Evolutionary conservation across 1,140 invertebrate species (phyloP).

Genomic region (Hypothenemus hampei): DNA sequence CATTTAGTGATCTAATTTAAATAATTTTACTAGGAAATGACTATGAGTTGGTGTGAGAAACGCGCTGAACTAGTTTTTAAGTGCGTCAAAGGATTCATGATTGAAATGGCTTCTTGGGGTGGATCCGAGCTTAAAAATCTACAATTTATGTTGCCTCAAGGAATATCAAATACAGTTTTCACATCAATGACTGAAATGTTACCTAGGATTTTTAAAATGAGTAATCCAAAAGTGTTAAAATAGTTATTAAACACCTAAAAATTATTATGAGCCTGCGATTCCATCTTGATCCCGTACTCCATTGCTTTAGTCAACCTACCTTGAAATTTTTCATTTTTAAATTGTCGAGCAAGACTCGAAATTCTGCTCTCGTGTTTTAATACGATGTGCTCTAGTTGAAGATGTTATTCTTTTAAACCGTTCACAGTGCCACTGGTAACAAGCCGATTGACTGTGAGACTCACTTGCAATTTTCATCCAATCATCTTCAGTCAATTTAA

Average conservation of each 20-base stretch:
- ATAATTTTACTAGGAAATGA: conserved; percentile 73
- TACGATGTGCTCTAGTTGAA: too few relatives aligned
- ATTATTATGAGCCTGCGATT: too few relatives aligned
- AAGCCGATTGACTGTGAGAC: too few relatives aligned
- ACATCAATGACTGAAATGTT: conserved; percentile 79
- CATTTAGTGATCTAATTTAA: background rate
- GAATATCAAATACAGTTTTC: conserved; percentile 83
- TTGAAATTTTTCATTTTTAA: too few relatives aligned
- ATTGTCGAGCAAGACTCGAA: too few relatives aligned
- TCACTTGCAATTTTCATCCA: too few relatives aligned
- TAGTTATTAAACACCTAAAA: conserved; percentile 20
- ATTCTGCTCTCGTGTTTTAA: too few relatives aligned
- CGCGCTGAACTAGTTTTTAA: conserved; percentile 95
- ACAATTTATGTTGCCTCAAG: conserved; percentile 79
- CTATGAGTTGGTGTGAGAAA: conserved; percentile 91
- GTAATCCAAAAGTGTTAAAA: conserved; percentile 75
- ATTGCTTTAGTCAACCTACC: too few relatives aligned
- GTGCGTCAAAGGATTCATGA: conserved; percentile 99
- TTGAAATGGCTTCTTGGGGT: conserved; percentile 92
- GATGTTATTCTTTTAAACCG: too few relatives aligned
- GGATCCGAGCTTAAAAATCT: conserved; percentile 85
- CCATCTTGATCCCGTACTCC: too few relatives aligned
- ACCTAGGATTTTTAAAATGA: conserved; percentile 84
- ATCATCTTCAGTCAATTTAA: too few relatives aligned
- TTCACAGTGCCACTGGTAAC: too few relatives aligned